phyloP scores from a whole-genome alignment of 2,888 invertebrate genomes.

The Cheilosia impressa region DNA sequence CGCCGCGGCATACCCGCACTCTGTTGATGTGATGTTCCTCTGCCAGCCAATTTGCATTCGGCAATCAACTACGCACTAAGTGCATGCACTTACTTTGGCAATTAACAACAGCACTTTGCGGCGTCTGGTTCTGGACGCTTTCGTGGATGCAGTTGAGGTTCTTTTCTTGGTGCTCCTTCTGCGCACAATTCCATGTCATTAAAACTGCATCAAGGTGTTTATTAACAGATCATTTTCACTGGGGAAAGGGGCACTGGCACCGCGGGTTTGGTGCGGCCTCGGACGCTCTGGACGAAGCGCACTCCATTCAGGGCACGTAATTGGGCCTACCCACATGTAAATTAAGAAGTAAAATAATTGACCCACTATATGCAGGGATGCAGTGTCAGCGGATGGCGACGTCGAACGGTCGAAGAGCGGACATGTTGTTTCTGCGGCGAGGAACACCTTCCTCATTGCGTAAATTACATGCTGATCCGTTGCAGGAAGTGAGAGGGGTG shows the following conservation, averaged over 20 bases:
- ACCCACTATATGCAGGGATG: conserved; percentile 41
- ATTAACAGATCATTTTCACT: conserved; percentile 73
- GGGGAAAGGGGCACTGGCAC: conserved; percentile 5
- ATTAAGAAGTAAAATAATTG: conserved; percentile 74
- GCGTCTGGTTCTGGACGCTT: conserved; percentile 2
- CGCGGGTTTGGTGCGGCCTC: not conserved
- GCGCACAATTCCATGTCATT: conserved; percentile 68
- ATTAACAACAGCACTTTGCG: conserved; percentile 68
- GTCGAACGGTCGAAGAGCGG: conserved; percentile 6
- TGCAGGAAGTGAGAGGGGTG: conserved; percentile 39
- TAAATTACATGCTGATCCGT: conserved; percentile 65
- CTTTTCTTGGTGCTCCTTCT: not conserved
- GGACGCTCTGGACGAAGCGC: conserved; percentile 6
- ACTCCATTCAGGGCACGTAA: conserved; percentile 54
- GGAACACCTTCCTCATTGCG: conserved; percentile 70
- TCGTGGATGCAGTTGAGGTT: not conserved
- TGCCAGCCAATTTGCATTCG: conserved; percentile 57
- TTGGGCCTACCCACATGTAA: conserved; percentile 68
- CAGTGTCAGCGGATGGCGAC: not conserved
- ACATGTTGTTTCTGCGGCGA: conserved; percentile 15
- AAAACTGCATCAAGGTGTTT: conserved; percentile 75
- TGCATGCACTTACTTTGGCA: conserved; percentile 69
- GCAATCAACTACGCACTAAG: conserved; percentile 71
- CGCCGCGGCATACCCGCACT: not conserved
- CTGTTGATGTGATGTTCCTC: not conserved